Evolutionary conservation across 2,113 vertebrate species (phyloP), one percentile per base, ranked within the genome.

Genomic region (Hemicordylus capensis): DNA sequence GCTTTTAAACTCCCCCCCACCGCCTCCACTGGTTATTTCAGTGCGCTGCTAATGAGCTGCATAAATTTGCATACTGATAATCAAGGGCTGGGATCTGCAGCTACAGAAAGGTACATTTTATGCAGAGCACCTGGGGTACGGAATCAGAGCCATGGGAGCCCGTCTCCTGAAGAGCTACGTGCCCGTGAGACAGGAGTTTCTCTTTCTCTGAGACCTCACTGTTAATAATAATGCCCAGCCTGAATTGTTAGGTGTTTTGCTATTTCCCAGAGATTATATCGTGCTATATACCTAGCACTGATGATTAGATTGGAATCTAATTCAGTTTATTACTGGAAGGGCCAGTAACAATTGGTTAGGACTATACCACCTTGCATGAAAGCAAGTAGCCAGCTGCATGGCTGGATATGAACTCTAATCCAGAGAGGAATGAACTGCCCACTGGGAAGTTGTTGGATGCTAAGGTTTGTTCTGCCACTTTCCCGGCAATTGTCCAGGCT

Each of bases 21-120:
- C 44, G 44, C 22, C 48, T 39, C 39, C 76, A 26, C 76, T 63
- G 31, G 22, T 81, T 76, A 54, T 75, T 80, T 48, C 61, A 22
- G 77, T 22, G 61, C 10, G 22, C 51, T 28, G 59, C 85, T 81
- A 67, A 86, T 46, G 56, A 81, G 70, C 44, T 61, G 76, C 66
- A 72, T 85, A 72, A 39, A 73, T 85, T 73, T 67, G 70, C 85
- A n/a, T 61, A 2, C 54, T 17, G 63, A 81, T 24, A 66, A 26
- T 31, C 28, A 7, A 61, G 63, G 10, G 6, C 20, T 63, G 14
- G 76, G 66, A 37, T 37, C 11, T 15, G 31, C 22, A 48, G 44
- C 17, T 66, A 69, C 42, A 44, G 56, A n/a, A 39, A 51, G 58
- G 22, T 61, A 31, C 39, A 28, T 34, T 22, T n/a, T 42, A 39